A percentile compares a stretch with the other conserved stretches of the same genome.
Evolutionary conservation across 2,888 invertebrate genomes (phyloP).

Genomic region (Drosophila anceps): DNA sequence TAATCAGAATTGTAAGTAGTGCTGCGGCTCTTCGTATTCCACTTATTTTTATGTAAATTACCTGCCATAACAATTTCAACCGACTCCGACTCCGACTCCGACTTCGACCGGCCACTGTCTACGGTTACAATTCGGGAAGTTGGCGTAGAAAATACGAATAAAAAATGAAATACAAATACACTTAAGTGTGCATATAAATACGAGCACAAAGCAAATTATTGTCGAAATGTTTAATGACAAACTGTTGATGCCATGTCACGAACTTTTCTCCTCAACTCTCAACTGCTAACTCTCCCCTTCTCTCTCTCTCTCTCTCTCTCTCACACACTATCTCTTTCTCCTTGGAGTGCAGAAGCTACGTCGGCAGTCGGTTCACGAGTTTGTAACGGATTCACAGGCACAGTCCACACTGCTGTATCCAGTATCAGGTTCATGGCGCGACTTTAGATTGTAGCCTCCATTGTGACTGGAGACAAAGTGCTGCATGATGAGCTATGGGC

Average conservation of each 20-base stretch:
- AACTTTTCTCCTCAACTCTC: slow-evolving; percentile 62
- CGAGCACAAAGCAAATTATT: slow-evolving; percentile 83
- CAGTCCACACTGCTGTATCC: slow-evolving; percentile 8
- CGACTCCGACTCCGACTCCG: too few relatives aligned
- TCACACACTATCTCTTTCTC: not conserved
- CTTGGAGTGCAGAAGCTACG: slow-evolving; percentile 31
- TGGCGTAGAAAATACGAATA: slow-evolving; percentile 46
- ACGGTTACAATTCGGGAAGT: slow-evolving; percentile 72
- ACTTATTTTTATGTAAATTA: slow-evolving; percentile 79
- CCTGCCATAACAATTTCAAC: slow-evolving; percentile 74
- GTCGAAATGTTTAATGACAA: slow-evolving; percentile 85
- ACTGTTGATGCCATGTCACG: slow-evolving; percentile 85
- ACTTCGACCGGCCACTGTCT: slow-evolving; percentile 38
- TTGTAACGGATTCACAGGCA: slow-evolving; percentile 76
- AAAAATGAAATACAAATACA: slow-evolving; percentile 34
- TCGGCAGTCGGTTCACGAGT: slow-evolving; percentile 78
- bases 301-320: not conserved
- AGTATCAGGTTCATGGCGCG: slow-evolving; percentile 57
- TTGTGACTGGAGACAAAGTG: slow-evolving; percentile 39
- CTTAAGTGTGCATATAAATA: slow-evolving; percentile 52
- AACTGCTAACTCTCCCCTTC: not conserved
- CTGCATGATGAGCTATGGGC: slow-evolving; percentile 52
- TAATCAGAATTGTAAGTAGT: slow-evolving; percentile 79
- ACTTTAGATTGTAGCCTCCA: slow-evolving; percentile 31
- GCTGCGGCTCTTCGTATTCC: slow-evolving; percentile 54